Percentiles rank a stretch among this genome's conserved stretches.
Conservation (phyloP, 2,888 invertebrate species). For the Volucella inanis region DNA sequence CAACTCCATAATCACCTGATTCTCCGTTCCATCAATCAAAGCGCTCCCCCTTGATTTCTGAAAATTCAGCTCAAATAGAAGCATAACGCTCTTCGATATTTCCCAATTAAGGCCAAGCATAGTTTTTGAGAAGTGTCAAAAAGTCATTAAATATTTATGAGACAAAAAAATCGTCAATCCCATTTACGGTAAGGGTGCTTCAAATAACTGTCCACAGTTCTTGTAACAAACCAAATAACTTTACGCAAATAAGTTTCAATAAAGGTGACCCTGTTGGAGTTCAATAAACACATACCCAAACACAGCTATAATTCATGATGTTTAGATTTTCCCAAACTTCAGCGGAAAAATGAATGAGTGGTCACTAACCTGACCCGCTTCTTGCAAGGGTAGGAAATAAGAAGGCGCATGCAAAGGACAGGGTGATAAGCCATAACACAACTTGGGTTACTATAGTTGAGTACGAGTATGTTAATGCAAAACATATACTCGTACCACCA, state of each 20-base stretch:
- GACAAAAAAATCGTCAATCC: neutral
- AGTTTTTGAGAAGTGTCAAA: slow-evolving; percentile 10
- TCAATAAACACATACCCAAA: neutral
- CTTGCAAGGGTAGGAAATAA: neutral
- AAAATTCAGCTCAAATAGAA: neutral
- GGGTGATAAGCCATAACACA: neutral
- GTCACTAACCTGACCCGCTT: slow-evolving; percentile 47
- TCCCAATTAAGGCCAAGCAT: neutral
- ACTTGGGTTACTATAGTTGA: neutral
- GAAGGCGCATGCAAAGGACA: neutral
- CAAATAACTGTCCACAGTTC: neutral
- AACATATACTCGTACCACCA: slow-evolving; percentile 9
- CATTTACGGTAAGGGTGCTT: neutral
- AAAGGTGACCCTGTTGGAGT: neutral
- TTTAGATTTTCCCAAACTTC: slow-evolving; percentile 31
- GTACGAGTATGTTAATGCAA: slow-evolving; percentile 11
- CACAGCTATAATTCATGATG: slow-evolving; percentile 16
- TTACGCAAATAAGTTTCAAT: slow-evolving; percentile 12
- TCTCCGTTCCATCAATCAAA: neutral
- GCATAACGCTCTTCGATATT: neutral
- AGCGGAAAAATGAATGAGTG: slow-evolving; percentile 33
- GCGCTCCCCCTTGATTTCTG: neutral
- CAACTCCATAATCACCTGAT: slow-evolving; percentile 16
- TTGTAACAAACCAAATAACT: slow-evolving; percentile 4
- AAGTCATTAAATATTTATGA: slow-evolving; percentile 7